phyloP scores from a whole-genome alignment of 1,140 invertebrate species.

The Hydropsyche tenuis region DNA sequence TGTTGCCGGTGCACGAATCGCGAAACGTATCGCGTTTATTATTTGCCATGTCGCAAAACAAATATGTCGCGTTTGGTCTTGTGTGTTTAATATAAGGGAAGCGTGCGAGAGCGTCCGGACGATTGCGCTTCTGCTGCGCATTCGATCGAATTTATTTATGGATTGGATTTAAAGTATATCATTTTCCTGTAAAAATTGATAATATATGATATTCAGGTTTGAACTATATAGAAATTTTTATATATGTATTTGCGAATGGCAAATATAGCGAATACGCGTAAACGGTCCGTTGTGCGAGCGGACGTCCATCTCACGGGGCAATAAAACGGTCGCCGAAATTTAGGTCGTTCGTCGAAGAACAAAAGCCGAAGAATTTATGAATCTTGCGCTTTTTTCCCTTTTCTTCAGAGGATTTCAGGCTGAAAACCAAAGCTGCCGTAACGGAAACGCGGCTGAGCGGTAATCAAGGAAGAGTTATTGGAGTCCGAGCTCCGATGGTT shows the following conservation, averaged over 20 bases:
- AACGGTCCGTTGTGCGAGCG: no score
- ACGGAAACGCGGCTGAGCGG: constrained; percentile 20
- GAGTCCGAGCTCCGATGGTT: constrained; percentile 1
- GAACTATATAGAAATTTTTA: no score
- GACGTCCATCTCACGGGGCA: background rate
- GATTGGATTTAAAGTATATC: no score
- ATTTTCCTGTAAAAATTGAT: no score
- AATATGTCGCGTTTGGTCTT: background rate
- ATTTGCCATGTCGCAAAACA: constrained; percentile 9
- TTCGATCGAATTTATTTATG: no score
- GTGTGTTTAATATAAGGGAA: no score
- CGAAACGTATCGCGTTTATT: constrained; percentile 1
- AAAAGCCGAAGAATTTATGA: constrained; percentile 21
- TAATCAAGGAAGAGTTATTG: constrained; percentile 26
- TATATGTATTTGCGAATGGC: no score
- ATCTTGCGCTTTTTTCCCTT: constrained; percentile 2
- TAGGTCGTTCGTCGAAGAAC: background rate
- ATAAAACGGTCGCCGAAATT: constrained; percentile 18
- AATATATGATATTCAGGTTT: no score
- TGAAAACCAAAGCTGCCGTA: constrained; percentile 12
- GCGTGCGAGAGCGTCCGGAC: no score
- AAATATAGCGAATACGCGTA: no score
- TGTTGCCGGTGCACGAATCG: constrained; percentile 16
- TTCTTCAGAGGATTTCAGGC: constrained; percentile 1
- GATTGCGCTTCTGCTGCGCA: no score